Evolutionary conservation across 1,140 invertebrate species (phyloP).

Genomic region (Bacillus rossius): DNA sequence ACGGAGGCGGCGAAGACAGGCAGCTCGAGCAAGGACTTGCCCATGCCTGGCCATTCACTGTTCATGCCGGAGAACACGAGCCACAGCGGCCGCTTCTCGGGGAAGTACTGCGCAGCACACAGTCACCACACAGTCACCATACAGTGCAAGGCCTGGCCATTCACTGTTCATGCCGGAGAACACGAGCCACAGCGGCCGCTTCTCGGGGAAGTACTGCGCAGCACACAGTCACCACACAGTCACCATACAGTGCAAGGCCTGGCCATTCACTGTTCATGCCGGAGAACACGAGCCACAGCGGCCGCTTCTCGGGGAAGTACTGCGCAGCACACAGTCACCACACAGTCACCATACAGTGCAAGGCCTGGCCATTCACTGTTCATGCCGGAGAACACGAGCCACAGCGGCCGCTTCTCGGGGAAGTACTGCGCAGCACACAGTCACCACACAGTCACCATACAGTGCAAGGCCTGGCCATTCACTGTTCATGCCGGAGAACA

Average conservation of each 20-base stretch:
- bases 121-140: not conserved
- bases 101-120: not conserved
- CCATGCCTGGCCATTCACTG: conserved; percentile 61
- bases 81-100: conserved; percentile 45
- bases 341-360: no score
- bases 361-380: conserved; percentile 58
- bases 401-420: conserved; percentile 42
- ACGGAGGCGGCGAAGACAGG: conserved; percentile 8
- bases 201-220: conserved; percentile 4
- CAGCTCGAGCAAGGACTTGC: conserved; percentile 23
- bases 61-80: conserved; percentile 65
- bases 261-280: conserved; percentile 64
- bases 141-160: conserved; percentile 55
- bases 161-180: conserved; percentile 65
- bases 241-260: no score
- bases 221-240: not conserved
- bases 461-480: conserved; percentile 60
- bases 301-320: conserved; percentile 29
- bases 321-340: not conserved
- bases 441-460: no score
- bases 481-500: conserved; percentile 63
- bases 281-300: conserved; percentile 58
- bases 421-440: not conserved
- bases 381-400: conserved; percentile 63
- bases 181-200: conserved; percentile 52